Evolutionary conservation across 2,888 invertebrate species (phyloP).

Genomic region (Ellobium chinense): DNA sequence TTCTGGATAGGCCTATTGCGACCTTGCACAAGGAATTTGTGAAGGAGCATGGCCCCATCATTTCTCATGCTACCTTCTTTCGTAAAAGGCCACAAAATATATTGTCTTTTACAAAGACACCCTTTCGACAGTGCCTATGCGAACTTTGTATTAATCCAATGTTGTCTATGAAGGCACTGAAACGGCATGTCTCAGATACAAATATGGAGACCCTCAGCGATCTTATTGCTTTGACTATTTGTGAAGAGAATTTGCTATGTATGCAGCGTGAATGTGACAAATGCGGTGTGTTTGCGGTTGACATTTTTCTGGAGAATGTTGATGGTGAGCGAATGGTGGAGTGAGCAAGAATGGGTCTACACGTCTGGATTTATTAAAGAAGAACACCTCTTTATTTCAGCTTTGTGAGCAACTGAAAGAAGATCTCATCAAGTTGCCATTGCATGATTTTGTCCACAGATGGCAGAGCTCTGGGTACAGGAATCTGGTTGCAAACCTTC

Average conservation of each 20-base stretch:
- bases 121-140: neutral
- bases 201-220: neutral
- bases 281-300: neutral
- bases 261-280: neutral
- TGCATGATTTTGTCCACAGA: too few relatives aligned
- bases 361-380: neutral
- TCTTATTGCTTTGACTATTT: neutral
- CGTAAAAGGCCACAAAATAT: neutral
- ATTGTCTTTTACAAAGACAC: conserved; percentile 6
- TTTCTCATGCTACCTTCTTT: conserved; percentile 1
- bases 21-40: neutral
- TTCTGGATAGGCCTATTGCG: neutral
- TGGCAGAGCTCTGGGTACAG: too few relatives aligned
- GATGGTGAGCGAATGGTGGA: neutral
- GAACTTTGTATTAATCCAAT: conserved; percentile 4
- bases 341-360: conserved; percentile 1
- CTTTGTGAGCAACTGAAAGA: neutral
- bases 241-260: conserved; percentile 1
- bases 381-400: neutral
- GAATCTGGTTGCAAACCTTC: too few relatives aligned
- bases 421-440: too few relatives aligned
- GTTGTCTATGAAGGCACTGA: neutral
- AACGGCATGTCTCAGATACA: neutral
- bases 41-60: neutral
- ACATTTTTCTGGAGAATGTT: neutral